Evolutionary conservation across 2,113 vertebrate species (phyloP), one percentile per base, ranked within the genome.

Genomic region (Hippocampus zosterae): DNA sequence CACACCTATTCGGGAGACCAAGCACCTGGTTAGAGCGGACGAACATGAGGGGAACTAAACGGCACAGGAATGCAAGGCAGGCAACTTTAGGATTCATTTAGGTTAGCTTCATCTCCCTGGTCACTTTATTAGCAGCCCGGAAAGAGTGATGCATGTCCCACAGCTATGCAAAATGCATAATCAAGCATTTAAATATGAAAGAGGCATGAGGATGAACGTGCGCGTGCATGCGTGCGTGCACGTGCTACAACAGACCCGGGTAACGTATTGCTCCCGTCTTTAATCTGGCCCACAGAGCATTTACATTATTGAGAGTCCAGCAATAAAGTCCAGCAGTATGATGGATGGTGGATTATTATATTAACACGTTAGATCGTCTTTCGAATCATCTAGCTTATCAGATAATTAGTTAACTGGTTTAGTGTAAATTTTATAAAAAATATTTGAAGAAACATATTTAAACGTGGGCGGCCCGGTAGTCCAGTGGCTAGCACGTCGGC

Each of bases 111-210:
- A 86, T 90, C 89, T 88, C 87, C 87, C 85, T 87, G 86, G 89
- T 89, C 89, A 89, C 85, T 89, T 88, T 91, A 90, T 92, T 91
- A 92, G 88, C 88, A 88, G 88, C 87, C 86, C 76, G 85, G 84
- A 82, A 88, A 89, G 89, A 90, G 82, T 85, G 89, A 90, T 89
- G 87, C 82, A 84, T 85, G 88, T 91, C 89, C 87, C 85, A 90
- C 81, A 90, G 88, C 87, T 87, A 88, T 85, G 88, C 85, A 89
- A 90, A 90, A 91, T 85, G 89, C 85, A 90, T 91, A 91, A 91
- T 91, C 85, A 91, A 91, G 85, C 87, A 89, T 91, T 88, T 88
- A 89, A 91, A 90, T 81, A 88, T 80, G 16, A 33, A 60, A 86
- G 27, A 25, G 13, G 7, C 80, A 80, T 81, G 81, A 70, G 65